These are phyloP conservation scores for Phthorimaea operculella DNA, from an alignment of 1,140 invertebrate species.

Conservation along the genomic window DNA sequence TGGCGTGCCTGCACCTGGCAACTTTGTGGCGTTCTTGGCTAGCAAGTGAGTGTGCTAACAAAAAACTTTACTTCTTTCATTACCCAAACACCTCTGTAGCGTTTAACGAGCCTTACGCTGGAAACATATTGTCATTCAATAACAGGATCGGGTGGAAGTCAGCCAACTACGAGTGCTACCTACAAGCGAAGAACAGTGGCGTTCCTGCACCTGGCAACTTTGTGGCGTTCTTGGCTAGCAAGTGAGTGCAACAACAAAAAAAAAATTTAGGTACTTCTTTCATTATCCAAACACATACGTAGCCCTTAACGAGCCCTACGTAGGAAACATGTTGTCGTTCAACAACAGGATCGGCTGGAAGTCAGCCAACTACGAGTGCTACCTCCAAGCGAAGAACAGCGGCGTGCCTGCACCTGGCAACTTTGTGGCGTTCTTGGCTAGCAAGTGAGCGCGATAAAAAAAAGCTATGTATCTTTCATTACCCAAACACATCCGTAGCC, in stretches of 20 bases:
- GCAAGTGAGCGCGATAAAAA: conserved; percentile 60
- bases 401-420: conserved; percentile 80
- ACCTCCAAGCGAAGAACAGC: conserved; percentile 83
- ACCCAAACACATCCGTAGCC: conserved; percentile 89
- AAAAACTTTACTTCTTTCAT: no score
- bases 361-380: conserved; percentile 91
- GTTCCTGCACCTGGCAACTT: conserved; percentile 84
- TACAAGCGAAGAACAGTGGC: conserved; percentile 81
- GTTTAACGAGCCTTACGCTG: conserved; percentile 88
- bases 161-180: conserved; percentile 91
- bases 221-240: conserved; percentile 87
- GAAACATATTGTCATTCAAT: conserved; percentile 76
- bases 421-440: conserved; percentile 91
- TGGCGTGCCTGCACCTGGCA: conserved; percentile 77
- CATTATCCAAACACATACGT: conserved; percentile 89
- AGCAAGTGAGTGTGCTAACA: conserved; percentile 67
- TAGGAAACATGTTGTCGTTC: conserved; percentile 80
- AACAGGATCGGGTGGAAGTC: conserved; percentile 77
- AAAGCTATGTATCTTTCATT: no score
- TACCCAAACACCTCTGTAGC: conserved; percentile 91
- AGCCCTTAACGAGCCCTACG: conserved; percentile 89
- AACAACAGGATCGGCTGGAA: conserved; percentile 72
- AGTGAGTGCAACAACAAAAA: conserved; percentile 41
- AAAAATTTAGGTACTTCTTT: no score
- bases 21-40: conserved; percentile 91